Evolutionary conservation across 2,113 vertebrate species (phyloP).

Genomic region (Bubo blakistoni): DNA sequence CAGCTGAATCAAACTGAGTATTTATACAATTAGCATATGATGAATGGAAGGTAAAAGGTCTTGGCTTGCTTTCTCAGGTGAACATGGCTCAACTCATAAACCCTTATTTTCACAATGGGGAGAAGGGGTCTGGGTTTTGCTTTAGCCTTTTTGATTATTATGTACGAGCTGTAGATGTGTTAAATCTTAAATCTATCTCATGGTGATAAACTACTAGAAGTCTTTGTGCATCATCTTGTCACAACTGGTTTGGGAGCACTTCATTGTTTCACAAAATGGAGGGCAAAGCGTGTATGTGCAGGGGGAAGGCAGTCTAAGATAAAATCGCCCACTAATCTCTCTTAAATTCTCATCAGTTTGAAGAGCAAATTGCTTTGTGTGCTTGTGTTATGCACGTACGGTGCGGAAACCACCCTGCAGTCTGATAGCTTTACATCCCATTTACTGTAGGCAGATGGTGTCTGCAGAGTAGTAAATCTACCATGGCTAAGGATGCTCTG

Average conservation of each 20-base stretch:
- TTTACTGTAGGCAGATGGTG: background rate
- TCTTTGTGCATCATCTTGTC: background rate
- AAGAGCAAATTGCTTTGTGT: background rate
- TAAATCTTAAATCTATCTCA: background rate
- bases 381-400: fast-evolving
- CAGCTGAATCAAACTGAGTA: background rate
- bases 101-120: background rate
- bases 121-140: background rate
- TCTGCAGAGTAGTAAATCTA: background rate
- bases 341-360: background rate
- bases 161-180: background rate
- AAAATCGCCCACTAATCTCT: background rate
- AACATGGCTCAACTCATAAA: fast-evolving
- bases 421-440: background rate
- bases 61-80: background rate
- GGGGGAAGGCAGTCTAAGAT: background rate
- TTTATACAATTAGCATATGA: background rate
- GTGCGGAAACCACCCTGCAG: background rate
- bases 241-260: background rate
- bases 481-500: background rate
- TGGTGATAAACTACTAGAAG: background rate
- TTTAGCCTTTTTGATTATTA: background rate
- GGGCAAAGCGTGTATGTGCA: background rate
- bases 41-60: background rate
- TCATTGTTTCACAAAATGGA: background rate